Evolutionary conservation across 1,140 invertebrate genomes (phyloP), one percentile per base, ranked within the genome.

Genomic region (Odontomachus brunneus): DNA sequence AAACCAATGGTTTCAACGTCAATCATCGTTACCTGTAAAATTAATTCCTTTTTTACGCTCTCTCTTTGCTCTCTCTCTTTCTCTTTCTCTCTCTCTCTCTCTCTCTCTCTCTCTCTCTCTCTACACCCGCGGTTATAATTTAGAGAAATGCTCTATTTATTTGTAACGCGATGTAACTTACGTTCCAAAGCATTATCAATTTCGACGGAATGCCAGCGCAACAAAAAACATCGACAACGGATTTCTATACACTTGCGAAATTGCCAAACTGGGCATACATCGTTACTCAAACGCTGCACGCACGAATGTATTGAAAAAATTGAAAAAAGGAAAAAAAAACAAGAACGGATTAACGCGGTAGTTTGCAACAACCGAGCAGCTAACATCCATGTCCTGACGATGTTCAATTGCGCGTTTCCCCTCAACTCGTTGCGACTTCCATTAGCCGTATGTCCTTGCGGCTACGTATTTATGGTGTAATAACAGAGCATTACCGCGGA

Each of bases 401-500:
- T 80, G 44, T 57, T 57, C 22, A 44, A 55, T 69, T 57, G 3
- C 51, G 22, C 22, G 24, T 48, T 57, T 80, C n/a, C n/a, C n/a
- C n/a, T n/a, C 63, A 24, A 53, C 65, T 55, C 29, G 69, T 48
- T 80, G 57, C 12, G 38, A 24, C 17, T 69, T 48, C 75, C 44
- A 71, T 80, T 71, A 69, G 19, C 51, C 29, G 29, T 5, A 59
- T 71, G 53, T 80, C 75, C 57, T 80, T 38, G 62, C 62, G 75
- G 65, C 71, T 69, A 17, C n/a, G 51, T 80, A 71, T 80, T 80
- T 80, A 80, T 80, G 65, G 57, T 57, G 75, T 55, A 80, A 80
- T 69, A 60, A 57, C 78, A 67, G 17, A 53, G 60, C 33, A 51
- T 81, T 80, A 83, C 82, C 62, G 65, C 69, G 82, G 12, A 53